Base-by-base conservation (phyloP, 2,113 vertebrate species). In the Colaptes auratus region DNA sequence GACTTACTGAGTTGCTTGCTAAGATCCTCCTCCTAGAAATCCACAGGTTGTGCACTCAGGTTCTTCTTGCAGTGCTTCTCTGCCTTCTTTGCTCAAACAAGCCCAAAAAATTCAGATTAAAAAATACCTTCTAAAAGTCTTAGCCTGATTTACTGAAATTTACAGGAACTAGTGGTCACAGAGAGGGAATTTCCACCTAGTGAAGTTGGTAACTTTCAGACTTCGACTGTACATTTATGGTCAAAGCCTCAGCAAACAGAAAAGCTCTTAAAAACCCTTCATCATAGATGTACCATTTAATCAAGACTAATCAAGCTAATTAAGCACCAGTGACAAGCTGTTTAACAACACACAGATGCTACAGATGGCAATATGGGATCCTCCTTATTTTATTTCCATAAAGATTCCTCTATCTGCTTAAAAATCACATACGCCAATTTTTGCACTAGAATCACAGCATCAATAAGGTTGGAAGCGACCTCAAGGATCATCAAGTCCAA, bases 101-200 rank as follows among this genome's bases (percentile, higher is more conserved):
- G 44, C 30, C 36, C 2, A 28, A 77, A 73, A 88, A 61, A 33
- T 8, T 52, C 79, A 82, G 39, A 87, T 84, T 84, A 86, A 13
- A 52, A 86, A 97, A 83, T 65, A 35, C 86, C 70, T 76, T 64
- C 4, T 72, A 33, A 61, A 65, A 73, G 7, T 13, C 2, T 18
- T 7, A 24, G 28, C 42, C 73, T 92, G 73, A 82, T 90, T 92
- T 55, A 82, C 82, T 44, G 56, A 55, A 70, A n/a, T 89, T 97
- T 96, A 97, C 92, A 95, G 92, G 89, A 97, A 98, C 78, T 28
- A 61, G 3, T 18, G 66, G 58, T 76, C 76, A 88, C 50, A 71
- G 17, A 74, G 1, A 42, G 94, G 96, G 95, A 92, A 91, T 94
- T 97, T 97, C 96, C 97, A 95, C 50, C 9, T 15, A 82, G 58